Evolutionary conservation across 2,888 invertebrate genomes (phyloP).

Genomic region (Andrena praecox): DNA sequence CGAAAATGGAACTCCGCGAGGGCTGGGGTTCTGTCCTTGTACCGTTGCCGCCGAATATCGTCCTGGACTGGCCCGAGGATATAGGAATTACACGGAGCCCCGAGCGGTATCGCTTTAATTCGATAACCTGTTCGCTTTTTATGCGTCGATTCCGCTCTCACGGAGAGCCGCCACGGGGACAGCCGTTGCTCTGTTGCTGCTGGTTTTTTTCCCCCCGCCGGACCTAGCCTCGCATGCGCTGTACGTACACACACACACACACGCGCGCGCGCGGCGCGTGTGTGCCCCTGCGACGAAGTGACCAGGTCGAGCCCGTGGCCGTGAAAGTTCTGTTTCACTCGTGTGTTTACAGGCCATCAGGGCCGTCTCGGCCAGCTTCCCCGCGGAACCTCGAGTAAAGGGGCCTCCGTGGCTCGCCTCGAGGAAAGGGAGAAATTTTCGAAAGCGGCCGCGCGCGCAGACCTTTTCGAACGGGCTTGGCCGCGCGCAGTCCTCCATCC

Average conservation of each 20-base stretch:
- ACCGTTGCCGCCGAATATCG: conserved; percentile 60
- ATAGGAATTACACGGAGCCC: conserved; percentile 78
- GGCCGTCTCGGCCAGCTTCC: conserved; percentile 46
- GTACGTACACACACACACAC: conserved; percentile 2
- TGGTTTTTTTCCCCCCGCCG: conserved; percentile 47
- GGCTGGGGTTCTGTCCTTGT: conserved; percentile 18
- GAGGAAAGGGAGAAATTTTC: conserved; percentile 72
- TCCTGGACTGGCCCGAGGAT: conserved; percentile 73
- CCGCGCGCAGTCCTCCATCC: not conserved
- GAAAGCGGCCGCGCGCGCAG: conserved; percentile 62
- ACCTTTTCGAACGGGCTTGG: conserved; percentile 44
- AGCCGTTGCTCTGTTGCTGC: conserved; percentile 32
- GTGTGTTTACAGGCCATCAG: conserved; percentile 67
- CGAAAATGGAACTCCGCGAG: conserved; percentile 8
- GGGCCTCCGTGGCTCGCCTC: conserved; percentile 32
- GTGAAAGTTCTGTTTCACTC: conserved; percentile 81
- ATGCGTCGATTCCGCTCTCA: conserved; percentile 72
- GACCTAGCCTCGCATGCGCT: conserved; percentile 33
- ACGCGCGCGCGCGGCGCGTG: not conserved
- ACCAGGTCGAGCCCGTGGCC: conserved; percentile 81
- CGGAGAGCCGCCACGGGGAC: conserved; percentile 52
- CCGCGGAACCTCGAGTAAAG: conserved; percentile 13
- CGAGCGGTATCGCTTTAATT: conserved; percentile 79
- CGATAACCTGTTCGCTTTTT: conserved; percentile 83
- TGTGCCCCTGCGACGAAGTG: conserved; percentile 68